These are phyloP conservation scores for Fabriciana adippe DNA, from an alignment of 2,888 invertebrate species.

Conservation along the genomic window DNA sequence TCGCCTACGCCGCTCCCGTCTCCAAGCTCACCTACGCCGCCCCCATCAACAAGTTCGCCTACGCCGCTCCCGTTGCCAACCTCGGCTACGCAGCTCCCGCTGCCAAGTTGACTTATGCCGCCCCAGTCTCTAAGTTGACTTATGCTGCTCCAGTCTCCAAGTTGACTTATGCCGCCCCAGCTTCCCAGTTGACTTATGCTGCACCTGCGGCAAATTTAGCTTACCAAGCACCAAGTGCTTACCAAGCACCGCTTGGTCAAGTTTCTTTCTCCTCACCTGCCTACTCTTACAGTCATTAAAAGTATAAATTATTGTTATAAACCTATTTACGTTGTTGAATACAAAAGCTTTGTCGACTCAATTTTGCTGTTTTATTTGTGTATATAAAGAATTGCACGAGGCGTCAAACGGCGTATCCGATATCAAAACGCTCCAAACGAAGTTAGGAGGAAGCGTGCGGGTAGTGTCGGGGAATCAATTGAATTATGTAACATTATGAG, in stretches of 20 bases:
- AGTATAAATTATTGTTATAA: conserved; percentile 40
- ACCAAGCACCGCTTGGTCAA: conserved; percentile 50
- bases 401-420: conserved; percentile 77
- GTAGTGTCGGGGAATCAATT: conserved; percentile 81
- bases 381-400: conserved; percentile 63
- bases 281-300: conserved; percentile 70
- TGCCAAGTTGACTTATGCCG: conserved; percentile 51
- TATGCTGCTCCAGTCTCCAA: conserved; percentile 52
- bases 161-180: conserved; percentile 50
- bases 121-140: conserved; percentile 48
- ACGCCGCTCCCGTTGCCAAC: conserved; percentile 45
- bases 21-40: conserved; percentile 35
- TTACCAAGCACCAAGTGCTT: conserved; percentile 48
- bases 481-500: conserved; percentile 80
- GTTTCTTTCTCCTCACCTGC: conserved; percentile 51
- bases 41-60: conserved; percentile 45
- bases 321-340: conserved; percentile 42
- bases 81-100: conserved; percentile 50
- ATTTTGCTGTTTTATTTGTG: conserved; percentile 54
- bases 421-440: conserved; percentile 80
- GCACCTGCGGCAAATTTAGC: conserved; percentile 47
- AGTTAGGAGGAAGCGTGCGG: conserved; percentile 79
- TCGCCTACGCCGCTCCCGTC: conserved; percentile 50
- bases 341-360: conserved; percentile 38
- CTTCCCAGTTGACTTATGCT: conserved; percentile 48